A percentile compares a stretch with the other conserved stretches of the same genome.
These are phyloP conservation scores for Cynocephalus volans DNA, from an alignment of 2,113 vertebrate genomes.

Conservation along the genomic window DNA sequence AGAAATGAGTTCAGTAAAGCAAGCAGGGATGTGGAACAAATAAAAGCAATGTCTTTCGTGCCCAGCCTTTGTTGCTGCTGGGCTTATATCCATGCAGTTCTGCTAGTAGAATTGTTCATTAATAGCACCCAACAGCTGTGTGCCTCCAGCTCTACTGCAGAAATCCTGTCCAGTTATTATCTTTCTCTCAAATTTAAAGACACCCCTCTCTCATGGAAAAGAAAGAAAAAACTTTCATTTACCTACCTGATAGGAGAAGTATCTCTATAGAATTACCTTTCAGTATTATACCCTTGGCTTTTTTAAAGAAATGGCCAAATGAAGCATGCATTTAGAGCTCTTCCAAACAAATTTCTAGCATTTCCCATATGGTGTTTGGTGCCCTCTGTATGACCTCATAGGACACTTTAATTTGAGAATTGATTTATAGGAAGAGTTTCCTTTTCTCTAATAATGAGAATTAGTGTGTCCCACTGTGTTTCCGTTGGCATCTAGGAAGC, in stretches of 20 bases:
- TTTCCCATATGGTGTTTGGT: background rate
- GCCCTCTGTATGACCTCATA: background rate
- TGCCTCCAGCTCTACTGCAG: background rate
- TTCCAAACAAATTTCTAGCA: conserved; percentile 4
- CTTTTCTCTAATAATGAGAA: background rate
- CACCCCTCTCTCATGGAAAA: background rate
- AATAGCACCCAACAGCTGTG: background rate
- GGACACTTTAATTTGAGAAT: background rate
- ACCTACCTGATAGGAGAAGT: background rate
- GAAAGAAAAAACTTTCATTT: background rate
- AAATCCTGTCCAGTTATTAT: background rate
- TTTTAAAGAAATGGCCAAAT: background rate
- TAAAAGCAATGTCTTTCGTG: background rate
- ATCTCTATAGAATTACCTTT: background rate
- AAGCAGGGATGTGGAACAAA: background rate
- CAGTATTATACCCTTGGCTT: background rate
- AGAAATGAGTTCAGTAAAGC: conserved; percentile 56
- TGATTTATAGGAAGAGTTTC: conserved; percentile 5
- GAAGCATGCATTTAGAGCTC: background rate
- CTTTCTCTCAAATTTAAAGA: conserved; percentile 27
- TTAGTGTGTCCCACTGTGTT: background rate
- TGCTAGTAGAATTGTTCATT: background rate
- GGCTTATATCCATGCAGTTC: fast-evolving
- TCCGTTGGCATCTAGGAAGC: background rate
- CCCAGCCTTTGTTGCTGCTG: background rate